phyloP scores from a whole-genome alignment of 2,797 vertebrate species.

The Cuculus canorus region DNA sequence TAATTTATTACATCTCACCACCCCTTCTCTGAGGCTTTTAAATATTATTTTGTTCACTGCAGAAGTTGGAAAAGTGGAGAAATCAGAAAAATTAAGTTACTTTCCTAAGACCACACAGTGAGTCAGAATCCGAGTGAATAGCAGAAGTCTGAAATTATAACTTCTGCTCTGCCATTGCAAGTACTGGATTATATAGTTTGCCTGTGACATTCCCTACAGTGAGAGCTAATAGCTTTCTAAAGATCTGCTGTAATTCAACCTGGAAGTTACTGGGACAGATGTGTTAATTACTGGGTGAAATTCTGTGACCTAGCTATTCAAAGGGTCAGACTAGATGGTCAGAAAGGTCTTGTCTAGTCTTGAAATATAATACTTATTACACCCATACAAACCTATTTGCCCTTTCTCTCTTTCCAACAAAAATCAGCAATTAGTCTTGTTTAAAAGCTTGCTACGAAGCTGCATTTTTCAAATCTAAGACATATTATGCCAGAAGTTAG shows the following conservation, averaged over 20 bases:
- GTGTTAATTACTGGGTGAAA: constrained; percentile 43
- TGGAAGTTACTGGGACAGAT: constrained; percentile 41
- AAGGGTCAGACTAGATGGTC: constrained; percentile 27
- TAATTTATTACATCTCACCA: constrained; percentile 36
- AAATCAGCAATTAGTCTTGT: constrained; percentile 32
- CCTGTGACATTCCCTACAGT: constrained; percentile 16
- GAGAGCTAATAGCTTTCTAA: constrained; percentile 12
- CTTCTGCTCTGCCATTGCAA: neutral
- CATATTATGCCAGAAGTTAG: constrained; percentile 56
- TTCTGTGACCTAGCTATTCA: constrained; percentile 44
- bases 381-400: neutral
- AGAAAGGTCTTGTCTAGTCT: constrained; percentile 27
- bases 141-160: neutral
- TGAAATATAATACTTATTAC: constrained; percentile 15
- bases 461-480: constrained; percentile 63
- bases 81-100: constrained; percentile 40
- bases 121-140: neutral
- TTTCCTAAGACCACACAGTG: constrained; percentile 55
- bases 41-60: constrained; percentile 34
- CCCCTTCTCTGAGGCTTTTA: constrained; percentile 20
- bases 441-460: constrained; percentile 39
- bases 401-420: neutral
- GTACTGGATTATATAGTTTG: constrained; percentile 14
- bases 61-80: constrained; percentile 42
- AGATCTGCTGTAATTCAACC: constrained; percentile 11